phyloP scores from a whole-genome alignment of 2,113 vertebrate species.

The Bubo scandiacus region DNA sequence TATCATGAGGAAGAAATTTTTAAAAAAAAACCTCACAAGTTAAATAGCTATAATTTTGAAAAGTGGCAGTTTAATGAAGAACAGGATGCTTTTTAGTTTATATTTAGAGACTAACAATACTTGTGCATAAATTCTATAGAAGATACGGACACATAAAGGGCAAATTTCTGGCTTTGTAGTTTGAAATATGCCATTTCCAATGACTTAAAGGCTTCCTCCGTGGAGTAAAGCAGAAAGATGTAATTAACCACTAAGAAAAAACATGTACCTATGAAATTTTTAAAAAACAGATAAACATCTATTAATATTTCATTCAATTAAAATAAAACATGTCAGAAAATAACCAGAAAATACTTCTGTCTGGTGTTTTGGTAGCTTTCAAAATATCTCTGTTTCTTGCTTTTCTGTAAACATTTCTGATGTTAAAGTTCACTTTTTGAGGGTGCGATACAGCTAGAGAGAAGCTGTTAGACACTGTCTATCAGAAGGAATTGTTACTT shows the following conservation, averaged over 20 bases:
- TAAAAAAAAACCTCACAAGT: not conserved
- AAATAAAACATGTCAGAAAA: not conserved
- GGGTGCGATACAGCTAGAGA: not conserved
- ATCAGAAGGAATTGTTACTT: not conserved
- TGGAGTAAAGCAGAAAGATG: not conserved
- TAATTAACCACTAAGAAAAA: not conserved
- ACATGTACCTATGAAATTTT: fast-evolving
- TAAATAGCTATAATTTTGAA: not conserved
- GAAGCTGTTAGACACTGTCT: not conserved
- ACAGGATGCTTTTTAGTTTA: not conserved
- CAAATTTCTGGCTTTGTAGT: not conserved
- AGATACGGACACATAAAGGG: not conserved
- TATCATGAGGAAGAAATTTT: not conserved
- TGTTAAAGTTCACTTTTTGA: not conserved
- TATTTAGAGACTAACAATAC: not conserved
- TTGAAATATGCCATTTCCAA: not conserved
- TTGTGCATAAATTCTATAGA: not conserved
- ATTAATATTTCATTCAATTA: not conserved
- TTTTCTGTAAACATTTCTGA: not conserved
- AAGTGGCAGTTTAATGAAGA: not conserved
- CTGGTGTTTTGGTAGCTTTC: not conserved
- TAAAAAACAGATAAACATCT: not conserved
- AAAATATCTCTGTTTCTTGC: not conserved
- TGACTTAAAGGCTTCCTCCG: not conserved
- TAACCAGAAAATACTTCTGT: not conserved